Base-by-base conservation (phyloP, 2,113 vertebrate species). In the Meleagris gallopavo region DNA sequence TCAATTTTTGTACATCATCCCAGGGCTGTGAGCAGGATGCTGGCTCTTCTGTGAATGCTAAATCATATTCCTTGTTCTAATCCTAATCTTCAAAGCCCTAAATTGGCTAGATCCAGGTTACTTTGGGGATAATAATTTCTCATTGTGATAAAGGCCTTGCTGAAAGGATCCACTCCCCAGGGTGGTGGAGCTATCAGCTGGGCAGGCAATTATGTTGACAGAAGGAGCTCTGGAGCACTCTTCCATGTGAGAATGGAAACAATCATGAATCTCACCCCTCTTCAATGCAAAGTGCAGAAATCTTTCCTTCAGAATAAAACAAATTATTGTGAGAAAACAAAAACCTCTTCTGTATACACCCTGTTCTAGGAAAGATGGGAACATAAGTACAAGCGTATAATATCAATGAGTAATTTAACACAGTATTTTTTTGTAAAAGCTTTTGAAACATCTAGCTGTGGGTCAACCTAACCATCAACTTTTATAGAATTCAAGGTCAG, bases 81-180 rank as follows among this genome's bases (percentile, higher is more conserved):
- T 88, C 69, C 75, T 91, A 89, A 95, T 89, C 89, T 93, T 95
- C 91, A 95, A 94, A 94, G 55, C 6, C 25, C 22, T 83, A 18
- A 65, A 32, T 38, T 66, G 30, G 30, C 17, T 54, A 43, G 20
- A 71, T 72, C 15, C 76, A 89, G 46, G 52, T 94, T 95, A 66
- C 32, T 89, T 86, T 45, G 74, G 67, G 82, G 50, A 80, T 70
- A 84, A 84, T 48, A 22, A 66, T 66, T 79, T 85, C 57, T 89
- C 58, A 34, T 32, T 76, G 17, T 46, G 64, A 58, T 57, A 75
- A 75, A 58, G 72, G 22, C n/a, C 46, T 66, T 79, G 15, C 61
- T 73, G 36, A 85, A 87, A 79, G 75, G 74, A 70, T 43, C 25
- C 16, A 1, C 27, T 80, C 54, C 77, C 73, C 50, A 24, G 62